Base-by-base conservation (phyloP, 2,888 invertebrate genomes). In the Drosophila neotestacea region DNA sequence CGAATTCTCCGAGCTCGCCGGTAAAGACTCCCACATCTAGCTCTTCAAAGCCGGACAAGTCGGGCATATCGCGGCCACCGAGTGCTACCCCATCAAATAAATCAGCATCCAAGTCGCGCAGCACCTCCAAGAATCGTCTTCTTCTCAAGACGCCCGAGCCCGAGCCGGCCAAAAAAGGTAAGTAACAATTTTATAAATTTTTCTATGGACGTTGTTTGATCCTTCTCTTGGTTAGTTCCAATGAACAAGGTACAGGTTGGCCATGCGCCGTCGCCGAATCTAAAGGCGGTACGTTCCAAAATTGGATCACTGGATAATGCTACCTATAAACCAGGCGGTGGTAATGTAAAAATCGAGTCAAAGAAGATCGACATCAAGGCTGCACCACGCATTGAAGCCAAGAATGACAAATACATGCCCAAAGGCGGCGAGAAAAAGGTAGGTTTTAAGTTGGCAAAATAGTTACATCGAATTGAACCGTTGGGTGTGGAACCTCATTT, bases 211-310 rank as follows among this genome's bases (percentile, higher is more conserved):
- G 13, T 30, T 47, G 13, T 5, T 32, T 47, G 13, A 47, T 47
- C n/a, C 13, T 22, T 5, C 34, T 16, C 10, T 34, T 6, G 10
- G 0, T 1, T 9, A 94, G 93, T 98, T 90, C 97, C 98, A 78
- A 98, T 98, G 97, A 98, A 98, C 92, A 98, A 97, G 94, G 93
- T 97, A 72, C 97, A 97, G 94, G 97, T 97, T 51, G 98, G 98
- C 58, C 95, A 96, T 84, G 97, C 97, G 62, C 97, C 98, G 65
- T 98, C 97, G 61, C 98, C 98, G 30, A 98, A 98, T 92, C 94
- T 97, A 87, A 98, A 98, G 93, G 95, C 96, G 74, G 96, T 97
- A n/a, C 96, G 95, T 92, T 98, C 98, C 28, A 98, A 98, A 94
- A 97, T 98, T 85, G 98, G 98, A 16, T 98, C 98, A 3, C 93